Conservation (phyloP, 2,888 invertebrate species). For the Lordiphosa andalusiaca region DNA sequence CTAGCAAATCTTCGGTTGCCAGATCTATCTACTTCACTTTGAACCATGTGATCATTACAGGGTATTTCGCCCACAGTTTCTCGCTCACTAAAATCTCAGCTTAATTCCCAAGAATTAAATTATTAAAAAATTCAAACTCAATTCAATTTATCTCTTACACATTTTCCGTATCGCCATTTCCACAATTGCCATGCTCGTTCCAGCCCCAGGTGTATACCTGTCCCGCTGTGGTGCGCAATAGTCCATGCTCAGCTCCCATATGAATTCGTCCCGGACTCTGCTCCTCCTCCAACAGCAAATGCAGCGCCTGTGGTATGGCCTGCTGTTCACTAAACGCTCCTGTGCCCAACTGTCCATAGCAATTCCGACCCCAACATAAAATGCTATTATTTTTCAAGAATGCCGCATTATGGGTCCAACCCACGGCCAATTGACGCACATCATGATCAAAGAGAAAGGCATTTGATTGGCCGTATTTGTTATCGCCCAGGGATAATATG, state of each 20-base stretch:
- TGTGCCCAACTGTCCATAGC: conserved; percentile 88
- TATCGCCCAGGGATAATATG: conserved; percentile 89
- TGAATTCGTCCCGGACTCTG: conserved; percentile 65
- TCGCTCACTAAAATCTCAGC: too few relatives aligned
- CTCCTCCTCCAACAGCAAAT: conserved; percentile 48
- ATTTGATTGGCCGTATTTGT: conserved; percentile 89
- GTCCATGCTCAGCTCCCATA: conserved; percentile 90
- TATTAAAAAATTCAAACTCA: too few relatives aligned
- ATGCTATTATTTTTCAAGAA: conserved; percentile 84
- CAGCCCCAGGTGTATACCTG: conserved; percentile 91
- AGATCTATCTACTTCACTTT: too few relatives aligned
- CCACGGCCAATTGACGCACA: conserved; percentile 82
- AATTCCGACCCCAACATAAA: conserved; percentile 90
- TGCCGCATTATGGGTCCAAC: conserved; percentile 90
- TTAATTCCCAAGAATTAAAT: too few relatives aligned
- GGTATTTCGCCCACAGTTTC: too few relatives aligned
- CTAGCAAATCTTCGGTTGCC: too few relatives aligned
- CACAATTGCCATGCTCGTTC: conserved; percentile 95
- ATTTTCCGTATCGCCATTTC: conserved; percentile 82
- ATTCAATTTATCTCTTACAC: conserved; percentile 57
- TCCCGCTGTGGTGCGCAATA: conserved; percentile 85
- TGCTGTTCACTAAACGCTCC: conserved; percentile 75
- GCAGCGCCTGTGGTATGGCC: conserved; percentile 68
- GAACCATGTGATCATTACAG: too few relatives aligned
- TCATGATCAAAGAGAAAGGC: conserved; percentile 81